Conservation (phyloP, 2,113 vertebrate species). For the Casuarius casuarius region DNA sequence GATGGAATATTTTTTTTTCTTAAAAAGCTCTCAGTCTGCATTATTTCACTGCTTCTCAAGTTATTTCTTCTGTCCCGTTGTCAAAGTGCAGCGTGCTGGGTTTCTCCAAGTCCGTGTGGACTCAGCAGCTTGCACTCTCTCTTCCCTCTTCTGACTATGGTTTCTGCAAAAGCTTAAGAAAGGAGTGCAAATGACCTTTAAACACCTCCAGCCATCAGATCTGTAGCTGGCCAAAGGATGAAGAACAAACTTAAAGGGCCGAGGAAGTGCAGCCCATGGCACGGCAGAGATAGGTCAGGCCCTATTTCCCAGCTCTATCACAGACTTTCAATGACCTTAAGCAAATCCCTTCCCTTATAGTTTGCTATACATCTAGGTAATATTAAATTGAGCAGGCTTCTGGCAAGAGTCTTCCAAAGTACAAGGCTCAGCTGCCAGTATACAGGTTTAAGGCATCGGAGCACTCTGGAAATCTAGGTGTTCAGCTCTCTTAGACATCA, state of each 20-base stretch:
- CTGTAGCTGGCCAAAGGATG: neutral
- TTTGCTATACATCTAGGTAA: neutral
- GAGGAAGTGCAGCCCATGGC: neutral
- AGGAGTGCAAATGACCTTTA: neutral
- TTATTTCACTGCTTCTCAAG: neutral
- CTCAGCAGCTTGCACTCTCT: neutral
- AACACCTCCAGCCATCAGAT: neutral
- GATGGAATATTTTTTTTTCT: neutral
- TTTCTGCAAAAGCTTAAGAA: neutral
- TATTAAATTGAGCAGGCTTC: neutral
- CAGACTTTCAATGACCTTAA: neutral
- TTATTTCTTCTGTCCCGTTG: neutral
- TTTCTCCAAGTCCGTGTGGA: neutral
- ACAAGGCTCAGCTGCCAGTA: neutral
- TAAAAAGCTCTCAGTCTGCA: neutral
- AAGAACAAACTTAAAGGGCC: neutral
- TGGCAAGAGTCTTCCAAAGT: neutral
- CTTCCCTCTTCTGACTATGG: neutral
- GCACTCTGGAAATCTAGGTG: neutral
- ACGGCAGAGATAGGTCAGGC: neutral
- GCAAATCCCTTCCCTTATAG: neutral
- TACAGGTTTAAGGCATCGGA: neutral
- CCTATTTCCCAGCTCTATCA: neutral
- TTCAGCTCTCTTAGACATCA: neutral
- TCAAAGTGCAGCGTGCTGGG: neutral